phyloP scores from a whole-genome alignment of 2,797 vertebrate genomes.

The Chelonia mydas region DNA sequence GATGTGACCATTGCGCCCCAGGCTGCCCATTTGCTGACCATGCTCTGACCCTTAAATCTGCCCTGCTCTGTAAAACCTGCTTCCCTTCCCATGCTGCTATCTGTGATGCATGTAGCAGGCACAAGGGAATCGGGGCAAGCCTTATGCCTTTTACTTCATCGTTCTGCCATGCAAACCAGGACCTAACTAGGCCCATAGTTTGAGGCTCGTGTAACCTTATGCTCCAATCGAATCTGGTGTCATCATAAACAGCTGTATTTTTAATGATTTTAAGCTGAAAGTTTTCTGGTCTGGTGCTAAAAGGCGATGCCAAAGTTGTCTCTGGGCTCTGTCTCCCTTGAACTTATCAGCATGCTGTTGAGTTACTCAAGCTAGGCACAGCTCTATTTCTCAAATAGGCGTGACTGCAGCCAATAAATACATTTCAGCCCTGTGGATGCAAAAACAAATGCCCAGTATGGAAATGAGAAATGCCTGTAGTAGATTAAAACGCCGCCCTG shows the following conservation, averaged over 20 bases:
- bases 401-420: not conserved
- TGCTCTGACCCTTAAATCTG: not conserved
- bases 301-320: not conserved
- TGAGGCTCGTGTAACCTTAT: accelerated
- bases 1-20: not conserved
- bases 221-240: not conserved
- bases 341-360: not conserved
- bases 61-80: not conserved
- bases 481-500: not conserved
- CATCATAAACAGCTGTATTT: not conserved
- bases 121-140: not conserved
- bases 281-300: accelerated
- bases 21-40: not conserved
- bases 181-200: not conserved
- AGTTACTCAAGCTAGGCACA: not conserved
- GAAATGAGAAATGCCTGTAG: not conserved
- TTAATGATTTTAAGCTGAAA: not conserved
- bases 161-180: accelerated
- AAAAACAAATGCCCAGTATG: not conserved
- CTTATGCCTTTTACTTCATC: not conserved
- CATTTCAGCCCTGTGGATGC: not conserved
- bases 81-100: not conserved
- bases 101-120: not conserved
- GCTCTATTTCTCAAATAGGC: not conserved
- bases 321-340: not conserved